phyloP scores from a whole-genome alignment of 2,888 invertebrate genomes.

The Lathronympha strigana region DNA sequence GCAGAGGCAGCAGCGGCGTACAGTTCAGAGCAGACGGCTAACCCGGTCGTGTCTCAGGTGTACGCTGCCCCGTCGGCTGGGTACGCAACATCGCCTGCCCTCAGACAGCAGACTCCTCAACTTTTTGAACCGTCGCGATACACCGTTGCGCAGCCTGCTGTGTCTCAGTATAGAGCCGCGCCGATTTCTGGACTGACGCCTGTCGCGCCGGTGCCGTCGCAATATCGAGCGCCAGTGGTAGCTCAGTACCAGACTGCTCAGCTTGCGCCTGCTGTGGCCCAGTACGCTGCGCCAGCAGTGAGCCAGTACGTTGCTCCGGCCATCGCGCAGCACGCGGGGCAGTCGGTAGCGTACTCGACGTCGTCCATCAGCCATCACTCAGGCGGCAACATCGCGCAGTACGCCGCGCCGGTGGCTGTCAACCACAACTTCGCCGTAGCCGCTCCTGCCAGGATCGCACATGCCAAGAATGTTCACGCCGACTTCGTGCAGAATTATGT shows the following conservation, averaged over 20 bases:
- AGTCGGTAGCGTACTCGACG: conserved; percentile 33
- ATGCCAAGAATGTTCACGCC: conserved; percentile 82
- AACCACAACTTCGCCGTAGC: conserved; percentile 47
- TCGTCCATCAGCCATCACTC: conserved; percentile 39
- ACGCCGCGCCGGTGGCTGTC: conserved; percentile 44
- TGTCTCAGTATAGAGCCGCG: conserved; percentile 53
- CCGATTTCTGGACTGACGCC: conserved; percentile 34
- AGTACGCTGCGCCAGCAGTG: conserved; percentile 47
- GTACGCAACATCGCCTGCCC: conserved; percentile 68
- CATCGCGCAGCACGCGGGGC: conserved; percentile 33
- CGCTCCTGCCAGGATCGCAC: conserved; percentile 48
- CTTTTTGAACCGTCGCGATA: conserved; percentile 51
- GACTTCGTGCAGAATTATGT: conserved; percentile 87
- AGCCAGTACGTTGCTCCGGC: conserved; percentile 48
- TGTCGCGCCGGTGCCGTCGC: conserved; percentile 44
- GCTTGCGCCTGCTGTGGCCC: conserved; percentile 48
- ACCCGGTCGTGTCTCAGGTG: conserved; percentile 79
- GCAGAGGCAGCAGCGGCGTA: conserved; percentile 69
- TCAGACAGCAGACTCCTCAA: conserved; percentile 60
- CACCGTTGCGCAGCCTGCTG: conserved; percentile 49
- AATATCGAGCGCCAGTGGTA: conserved; percentile 49
- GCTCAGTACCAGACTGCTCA: conserved; percentile 48
- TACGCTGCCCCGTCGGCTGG: conserved; percentile 67
- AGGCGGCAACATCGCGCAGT: conserved; percentile 42
- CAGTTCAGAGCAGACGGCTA: conserved; percentile 62